phyloP scores from a whole-genome alignment of 92 coral and sea anemone genomes.

The Parazoanthus atlanticus region DNA sequence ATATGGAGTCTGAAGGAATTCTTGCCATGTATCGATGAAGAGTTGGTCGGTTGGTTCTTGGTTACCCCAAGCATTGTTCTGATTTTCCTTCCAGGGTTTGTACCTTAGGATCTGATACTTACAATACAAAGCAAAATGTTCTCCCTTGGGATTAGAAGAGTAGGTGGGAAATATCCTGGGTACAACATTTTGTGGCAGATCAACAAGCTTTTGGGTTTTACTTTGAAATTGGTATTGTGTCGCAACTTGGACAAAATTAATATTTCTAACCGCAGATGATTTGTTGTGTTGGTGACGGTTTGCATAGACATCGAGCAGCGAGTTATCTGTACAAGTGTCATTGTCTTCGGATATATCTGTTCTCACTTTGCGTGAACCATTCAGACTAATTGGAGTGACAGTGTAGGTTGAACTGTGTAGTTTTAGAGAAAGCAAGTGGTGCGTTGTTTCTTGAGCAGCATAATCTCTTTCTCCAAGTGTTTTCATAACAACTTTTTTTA shows the following conservation, averaged over 20 bases:
- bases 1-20: constrained; percentile 40
- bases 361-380: constrained; percentile 44
- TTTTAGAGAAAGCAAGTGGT: neutral
- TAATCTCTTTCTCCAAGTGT: constrained; percentile 32
- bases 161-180: constrained; percentile 33
- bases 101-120: constrained; percentile 51
- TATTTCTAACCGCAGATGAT: constrained; percentile 13
- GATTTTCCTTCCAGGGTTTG: constrained; percentile 53
- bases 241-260: constrained; percentile 41
- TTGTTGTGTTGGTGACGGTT: constrained; percentile 27
- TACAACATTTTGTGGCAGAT: constrained; percentile 35
- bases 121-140: constrained; percentile 28
- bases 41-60: constrained; percentile 41
- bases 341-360: constrained; percentile 31
- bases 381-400: constrained; percentile 28
- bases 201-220: constrained; percentile 29
- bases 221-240: constrained; percentile 32
- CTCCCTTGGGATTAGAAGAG: constrained; percentile 28
- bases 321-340: constrained; percentile 31
- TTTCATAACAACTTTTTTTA: constrained; percentile 20
- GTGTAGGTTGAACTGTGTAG: constrained; percentile 3
- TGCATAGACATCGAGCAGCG: constrained; percentile 43
- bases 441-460: neutral
- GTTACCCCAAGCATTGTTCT: constrained; percentile 46
- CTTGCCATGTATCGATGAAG: constrained; percentile 35